Evolutionary conservation across 2,888 invertebrate species (phyloP).

Genomic region (Amphipyra berbera): DNA sequence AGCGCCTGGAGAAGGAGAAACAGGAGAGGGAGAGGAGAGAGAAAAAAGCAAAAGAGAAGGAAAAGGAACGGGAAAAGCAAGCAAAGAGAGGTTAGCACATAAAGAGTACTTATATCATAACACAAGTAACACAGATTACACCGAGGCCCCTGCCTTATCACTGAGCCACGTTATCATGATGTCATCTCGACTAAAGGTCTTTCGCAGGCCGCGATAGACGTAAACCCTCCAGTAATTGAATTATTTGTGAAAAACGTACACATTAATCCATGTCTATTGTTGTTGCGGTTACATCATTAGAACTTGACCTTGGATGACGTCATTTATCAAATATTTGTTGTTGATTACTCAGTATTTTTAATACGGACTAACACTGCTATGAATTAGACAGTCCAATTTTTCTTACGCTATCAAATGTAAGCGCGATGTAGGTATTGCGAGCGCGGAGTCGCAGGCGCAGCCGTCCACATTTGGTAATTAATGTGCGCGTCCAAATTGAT

Average conservation of each 20-base stretch:
- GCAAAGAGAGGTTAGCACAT: conserved; percentile 80
- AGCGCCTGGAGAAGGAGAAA: conserved; percentile 86
- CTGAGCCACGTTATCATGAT: conserved; percentile 71
- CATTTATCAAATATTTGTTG: conserved; percentile 74
- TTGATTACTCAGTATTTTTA: conserved; percentile 66
- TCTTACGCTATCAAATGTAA: conserved; percentile 7
- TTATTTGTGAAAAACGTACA: conserved; percentile 65
- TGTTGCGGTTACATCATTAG: conserved; percentile 79
- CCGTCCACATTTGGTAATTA: conserved; percentile 47
- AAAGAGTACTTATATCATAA: conserved; percentile 26
- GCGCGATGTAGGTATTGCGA: conserved; percentile 6
- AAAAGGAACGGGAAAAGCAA: conserved; percentile 85
- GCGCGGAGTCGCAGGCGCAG: conserved; percentile 7
- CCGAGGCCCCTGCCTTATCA: conserved; percentile 41
- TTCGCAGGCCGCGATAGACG: conserved; percentile 58
- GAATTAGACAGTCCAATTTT: conserved; percentile 17
- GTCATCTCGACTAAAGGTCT: conserved; percentile 75
- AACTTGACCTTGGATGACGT: conserved; percentile 77
- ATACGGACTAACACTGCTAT: conserved; percentile 41
- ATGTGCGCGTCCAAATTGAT: conserved; percentile 50
- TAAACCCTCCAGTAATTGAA: conserved; percentile 61
- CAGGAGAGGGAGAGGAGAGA: conserved; percentile 86
- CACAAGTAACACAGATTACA: conserved; percentile 35
- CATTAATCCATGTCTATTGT: conserved; percentile 72
- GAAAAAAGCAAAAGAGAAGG: conserved; percentile 88